Conservation (phyloP, 2,888 invertebrate species). For the Hemistola chrysoprasaria region DNA sequence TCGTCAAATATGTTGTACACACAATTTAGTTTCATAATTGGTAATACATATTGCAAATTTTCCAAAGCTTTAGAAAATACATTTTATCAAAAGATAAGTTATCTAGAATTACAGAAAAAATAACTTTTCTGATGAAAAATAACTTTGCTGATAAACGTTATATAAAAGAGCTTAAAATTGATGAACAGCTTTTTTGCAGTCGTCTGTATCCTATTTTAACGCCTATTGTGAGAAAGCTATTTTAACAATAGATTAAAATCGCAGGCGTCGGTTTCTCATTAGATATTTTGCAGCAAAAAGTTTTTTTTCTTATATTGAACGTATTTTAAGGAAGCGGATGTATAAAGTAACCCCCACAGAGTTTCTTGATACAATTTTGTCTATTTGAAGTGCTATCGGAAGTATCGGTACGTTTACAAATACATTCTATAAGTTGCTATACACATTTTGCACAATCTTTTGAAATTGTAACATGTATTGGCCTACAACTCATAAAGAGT, state of each 20-base stretch:
- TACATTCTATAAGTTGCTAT: slow-evolving; percentile 3
- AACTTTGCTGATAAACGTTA: slow-evolving; percentile 22
- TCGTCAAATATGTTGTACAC: too few relatives aligned
- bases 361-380: slow-evolving; percentile 19
- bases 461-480: slow-evolving; percentile 7
- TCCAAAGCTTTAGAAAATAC: too few relatives aligned
- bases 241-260: slow-evolving; percentile 51
- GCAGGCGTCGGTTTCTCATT: slow-evolving; percentile 34
- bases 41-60: too few relatives aligned
- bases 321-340: slow-evolving; percentile 18
- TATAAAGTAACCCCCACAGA: slow-evolving; percentile 9
- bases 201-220: slow-evolving; percentile 43
- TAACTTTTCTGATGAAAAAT: slow-evolving; percentile 8
- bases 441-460: slow-evolving; percentile 24
- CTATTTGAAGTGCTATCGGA: slow-evolving; percentile 19
- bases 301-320: slow-evolving; percentile 11
- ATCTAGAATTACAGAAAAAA: too few relatives aligned
- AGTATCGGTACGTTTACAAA: slow-evolving; percentile 3
- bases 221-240: slow-evolving; percentile 57
- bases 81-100: too few relatives aligned
- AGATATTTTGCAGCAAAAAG: slow-evolving; percentile 21
- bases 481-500: background rate
- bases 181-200: slow-evolving; percentile 28
- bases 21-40: too few relatives aligned
- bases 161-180: slow-evolving; percentile 24